Evolutionary conservation across 2,888 invertebrate genomes (phyloP).

Genomic region (Palloptera scutellata): DNA sequence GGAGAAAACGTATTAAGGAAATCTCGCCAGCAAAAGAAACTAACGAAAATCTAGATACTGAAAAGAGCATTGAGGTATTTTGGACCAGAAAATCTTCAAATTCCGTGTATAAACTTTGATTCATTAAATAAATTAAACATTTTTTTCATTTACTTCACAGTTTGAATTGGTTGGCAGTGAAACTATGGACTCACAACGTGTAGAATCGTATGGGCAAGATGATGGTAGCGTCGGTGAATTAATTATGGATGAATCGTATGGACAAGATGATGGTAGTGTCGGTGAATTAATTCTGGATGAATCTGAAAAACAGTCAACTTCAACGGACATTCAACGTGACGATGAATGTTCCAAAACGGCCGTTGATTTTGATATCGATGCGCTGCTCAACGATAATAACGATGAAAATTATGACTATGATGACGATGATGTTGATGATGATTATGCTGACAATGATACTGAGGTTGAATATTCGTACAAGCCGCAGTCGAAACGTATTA

Average conservation of each 20-base stretch:
- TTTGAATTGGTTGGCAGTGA: slow-evolving; percentile 7
- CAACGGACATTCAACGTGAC: neutral
- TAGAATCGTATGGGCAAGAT: neutral
- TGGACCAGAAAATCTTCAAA: neutral
- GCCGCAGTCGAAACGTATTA: slow-evolving; percentile 22
- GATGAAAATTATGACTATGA: slow-evolving; percentile 19
- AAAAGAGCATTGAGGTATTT: neutral
- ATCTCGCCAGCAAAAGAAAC: neutral
- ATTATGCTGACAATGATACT: slow-evolving; percentile 9
- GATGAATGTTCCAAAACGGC: neutral
- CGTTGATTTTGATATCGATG: neutral
- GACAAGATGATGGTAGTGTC: neutral
- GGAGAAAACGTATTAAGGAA: slow-evolving; percentile 16
- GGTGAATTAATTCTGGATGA: neutral
- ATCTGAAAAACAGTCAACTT: neutral
- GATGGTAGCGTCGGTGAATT: neutral
- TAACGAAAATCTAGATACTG: neutral
- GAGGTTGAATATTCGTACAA: slow-evolving; percentile 17
- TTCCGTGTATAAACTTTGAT: neutral
- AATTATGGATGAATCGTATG: no score
- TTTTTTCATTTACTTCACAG: neutral
- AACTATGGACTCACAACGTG: neutral
- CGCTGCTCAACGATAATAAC: neutral
- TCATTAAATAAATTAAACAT: neutral
- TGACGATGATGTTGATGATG: slow-evolving; percentile 3